Evolutionary conservation across 2,888 invertebrate genomes (phyloP).

Genomic region (Thysanoteuthis rhombus): DNA sequence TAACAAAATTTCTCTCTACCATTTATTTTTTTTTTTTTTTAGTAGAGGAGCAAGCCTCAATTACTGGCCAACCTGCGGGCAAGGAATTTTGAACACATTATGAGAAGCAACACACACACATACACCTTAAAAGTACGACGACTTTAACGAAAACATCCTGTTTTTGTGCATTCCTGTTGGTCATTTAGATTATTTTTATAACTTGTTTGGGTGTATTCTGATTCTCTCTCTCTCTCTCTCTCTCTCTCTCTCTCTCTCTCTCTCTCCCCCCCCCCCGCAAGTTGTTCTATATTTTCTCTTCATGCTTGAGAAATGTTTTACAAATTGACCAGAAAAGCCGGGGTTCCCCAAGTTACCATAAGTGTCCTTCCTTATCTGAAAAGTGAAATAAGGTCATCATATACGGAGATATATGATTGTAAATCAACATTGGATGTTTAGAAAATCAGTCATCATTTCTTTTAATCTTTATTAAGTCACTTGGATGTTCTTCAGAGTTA

Average conservation of each 20-base stretch:
- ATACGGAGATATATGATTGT: not conserved
- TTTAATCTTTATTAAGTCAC: too few species aligned
- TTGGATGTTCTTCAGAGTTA: too few species aligned
- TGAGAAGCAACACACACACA: not conserved
- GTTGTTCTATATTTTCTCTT: not conserved
- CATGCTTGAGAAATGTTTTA: not conserved
- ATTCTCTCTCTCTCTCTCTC: not conserved
- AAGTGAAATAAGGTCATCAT: not conserved
- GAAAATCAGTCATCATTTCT: too few species aligned
- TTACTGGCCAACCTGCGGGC: too few species aligned
- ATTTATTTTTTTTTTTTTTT: not conserved
- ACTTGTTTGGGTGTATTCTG: not conserved
- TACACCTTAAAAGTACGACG: not conserved
- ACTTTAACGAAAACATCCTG: constrained; percentile 12
- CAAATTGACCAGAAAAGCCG: not conserved
- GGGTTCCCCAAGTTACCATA: not conserved
- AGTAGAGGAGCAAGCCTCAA: too few species aligned
- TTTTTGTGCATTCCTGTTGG: not conserved
- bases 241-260: not conserved
- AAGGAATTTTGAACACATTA: not conserved
- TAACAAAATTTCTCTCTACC: not conserved
- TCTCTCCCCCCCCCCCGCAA: accelerated
- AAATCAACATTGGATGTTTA: too few species aligned
- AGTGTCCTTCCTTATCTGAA: not conserved
- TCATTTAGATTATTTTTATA: not conserved